Conservation (phyloP, 1,140 invertebrate species). For the Gyrodactylus salaris region DNA sequence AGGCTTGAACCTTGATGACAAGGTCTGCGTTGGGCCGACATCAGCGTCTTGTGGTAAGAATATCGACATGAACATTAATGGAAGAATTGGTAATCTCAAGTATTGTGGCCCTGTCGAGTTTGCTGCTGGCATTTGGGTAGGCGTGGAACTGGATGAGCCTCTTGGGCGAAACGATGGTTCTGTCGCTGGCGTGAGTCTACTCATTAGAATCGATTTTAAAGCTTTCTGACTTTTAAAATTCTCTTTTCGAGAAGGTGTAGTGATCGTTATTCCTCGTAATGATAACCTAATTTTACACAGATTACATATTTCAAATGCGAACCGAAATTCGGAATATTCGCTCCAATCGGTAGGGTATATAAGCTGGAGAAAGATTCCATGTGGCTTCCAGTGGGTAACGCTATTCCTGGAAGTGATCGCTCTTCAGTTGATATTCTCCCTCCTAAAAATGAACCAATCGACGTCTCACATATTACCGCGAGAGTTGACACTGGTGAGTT, state of each 20-base stretch:
- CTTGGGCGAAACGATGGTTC: conserved; percentile 19
- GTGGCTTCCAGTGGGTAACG: conserved; percentile 7
- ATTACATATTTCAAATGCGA: conserved; percentile 17
- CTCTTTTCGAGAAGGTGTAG: too few relatives aligned
- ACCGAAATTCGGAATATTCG: conserved; percentile 20
- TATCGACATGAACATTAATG: not conserved
- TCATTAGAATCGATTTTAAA: not conserved
- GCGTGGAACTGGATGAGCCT: conserved; percentile 19
- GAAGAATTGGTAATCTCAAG: conserved; percentile 15
- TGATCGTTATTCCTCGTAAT: too few relatives aligned
- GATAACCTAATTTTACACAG: not conserved
- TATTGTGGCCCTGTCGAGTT: conserved; percentile 21
- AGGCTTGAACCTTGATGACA: conserved; percentile 22
- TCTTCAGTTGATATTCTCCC: conserved; percentile 8
- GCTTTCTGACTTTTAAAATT: too few relatives aligned
- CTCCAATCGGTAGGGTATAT: conserved; percentile 21
- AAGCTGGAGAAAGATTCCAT: conserved; percentile 12
- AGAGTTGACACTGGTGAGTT: conserved; percentile 24
- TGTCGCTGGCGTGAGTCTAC: conserved; percentile 14
- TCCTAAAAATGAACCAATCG: conserved; percentile 12
- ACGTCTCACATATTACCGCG: conserved; percentile 20
- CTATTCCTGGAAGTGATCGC: conserved; percentile 8
- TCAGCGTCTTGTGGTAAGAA: not conserved
- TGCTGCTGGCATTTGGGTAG: conserved; percentile 19
- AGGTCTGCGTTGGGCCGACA: conserved; percentile 16